Conservation (phyloP, 2,797 vertebrate genomes). For the Myiotriccus ornatus region DNA sequence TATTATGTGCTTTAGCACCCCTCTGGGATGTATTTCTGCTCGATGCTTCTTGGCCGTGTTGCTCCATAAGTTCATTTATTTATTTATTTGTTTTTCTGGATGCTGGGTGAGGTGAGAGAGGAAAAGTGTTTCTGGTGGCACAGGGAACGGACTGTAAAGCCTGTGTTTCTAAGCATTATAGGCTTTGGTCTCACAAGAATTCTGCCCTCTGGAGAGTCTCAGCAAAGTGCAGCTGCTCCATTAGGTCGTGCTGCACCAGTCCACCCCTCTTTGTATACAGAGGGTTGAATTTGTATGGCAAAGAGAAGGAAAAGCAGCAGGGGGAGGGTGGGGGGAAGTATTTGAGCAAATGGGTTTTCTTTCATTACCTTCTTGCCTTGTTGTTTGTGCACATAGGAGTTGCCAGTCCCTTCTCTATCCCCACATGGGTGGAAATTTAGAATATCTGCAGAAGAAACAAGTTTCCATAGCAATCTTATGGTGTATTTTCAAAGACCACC, state of each 20-base stretch:
- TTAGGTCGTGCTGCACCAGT: not conserved
- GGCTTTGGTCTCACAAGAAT: not conserved
- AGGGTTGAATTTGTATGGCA: slow-evolving; percentile 35
- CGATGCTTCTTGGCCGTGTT: not conserved
- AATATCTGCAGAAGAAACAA: not conserved
- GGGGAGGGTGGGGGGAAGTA: rapidly evolving
- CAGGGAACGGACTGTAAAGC: slow-evolving; percentile 9
- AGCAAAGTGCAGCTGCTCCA: slow-evolving; percentile 39
- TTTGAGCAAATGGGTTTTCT: slow-evolving; percentile 32
- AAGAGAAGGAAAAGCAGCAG: not conserved
- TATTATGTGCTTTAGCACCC: slow-evolving; percentile 40
- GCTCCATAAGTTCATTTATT: not conserved
- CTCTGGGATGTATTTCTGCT: slow-evolving; percentile 49
- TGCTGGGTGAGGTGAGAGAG: not conserved
- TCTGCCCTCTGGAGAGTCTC: slow-evolving; percentile 26
- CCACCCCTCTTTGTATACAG: not conserved
- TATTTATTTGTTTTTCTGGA: not conserved
- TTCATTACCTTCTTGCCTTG: slow-evolving; percentile 13
- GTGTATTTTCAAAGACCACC: not conserved
- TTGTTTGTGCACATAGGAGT: not conserved
- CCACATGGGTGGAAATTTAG: not conserved
- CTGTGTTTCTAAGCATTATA: not conserved
- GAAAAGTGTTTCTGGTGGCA: slow-evolving; percentile 9
- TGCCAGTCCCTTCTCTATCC: not conserved
- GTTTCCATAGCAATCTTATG: not conserved